phyloP scores from a whole-genome alignment of 1,140 invertebrate species.

The Lethrus apterus region DNA sequence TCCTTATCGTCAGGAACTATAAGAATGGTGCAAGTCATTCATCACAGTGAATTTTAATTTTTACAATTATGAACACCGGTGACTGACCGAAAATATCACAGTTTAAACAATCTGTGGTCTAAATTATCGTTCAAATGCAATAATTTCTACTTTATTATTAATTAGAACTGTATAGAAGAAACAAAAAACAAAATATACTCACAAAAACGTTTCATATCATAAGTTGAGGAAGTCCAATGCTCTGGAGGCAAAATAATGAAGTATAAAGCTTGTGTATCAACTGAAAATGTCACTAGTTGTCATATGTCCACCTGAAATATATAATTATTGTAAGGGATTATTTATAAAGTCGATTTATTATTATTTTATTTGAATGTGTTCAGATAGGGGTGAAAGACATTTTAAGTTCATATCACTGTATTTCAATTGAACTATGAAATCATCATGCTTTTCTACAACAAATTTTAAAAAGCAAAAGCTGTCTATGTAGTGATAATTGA shows the following conservation, averaged over 20 bases:
- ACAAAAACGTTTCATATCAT: no score
- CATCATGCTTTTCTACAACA: neutral
- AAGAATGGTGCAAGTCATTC: conserved; percentile 14
- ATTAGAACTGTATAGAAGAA: neutral
- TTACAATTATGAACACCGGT: no score
- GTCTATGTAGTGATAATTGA: neutral
- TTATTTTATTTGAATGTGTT: no score
- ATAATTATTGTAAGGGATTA: neutral
- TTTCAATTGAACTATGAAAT: conserved; percentile 9
- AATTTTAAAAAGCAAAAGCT: neutral
- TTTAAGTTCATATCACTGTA: neutral
- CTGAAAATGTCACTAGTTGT: no score
- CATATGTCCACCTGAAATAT: no score
- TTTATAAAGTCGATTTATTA: neutral
- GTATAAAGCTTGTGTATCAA: no score
- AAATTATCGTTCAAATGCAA: neutral
- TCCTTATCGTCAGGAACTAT: conserved; percentile 7
- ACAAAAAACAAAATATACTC: neutral
- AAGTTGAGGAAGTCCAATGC: no score
- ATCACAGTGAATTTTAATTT: no score
- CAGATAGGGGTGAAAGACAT: conserved; percentile 12
- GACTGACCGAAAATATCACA: no score
- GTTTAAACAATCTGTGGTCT: no score
- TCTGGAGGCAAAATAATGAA: no score
- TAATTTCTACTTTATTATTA: neutral